Base-by-base conservation (phyloP, 1,140 invertebrate species). In the Scaptomyza montana region DNA sequence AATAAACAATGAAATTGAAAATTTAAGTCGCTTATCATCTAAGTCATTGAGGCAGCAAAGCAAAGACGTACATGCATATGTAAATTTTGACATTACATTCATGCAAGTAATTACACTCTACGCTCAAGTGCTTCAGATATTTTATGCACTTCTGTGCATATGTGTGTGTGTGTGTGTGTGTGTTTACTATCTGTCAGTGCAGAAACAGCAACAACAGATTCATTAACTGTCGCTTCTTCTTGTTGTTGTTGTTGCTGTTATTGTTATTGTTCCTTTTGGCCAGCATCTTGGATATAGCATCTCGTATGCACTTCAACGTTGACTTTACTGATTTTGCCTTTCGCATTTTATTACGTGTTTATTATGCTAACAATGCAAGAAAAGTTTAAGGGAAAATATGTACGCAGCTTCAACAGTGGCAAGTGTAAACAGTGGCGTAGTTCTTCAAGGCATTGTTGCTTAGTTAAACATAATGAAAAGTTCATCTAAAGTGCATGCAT, bases 1-100 rank as follows among this genome's bases (percentile, higher is more conserved):
- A 89, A 89, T 89, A 89, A 89, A 89, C 84, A 89, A 89, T 80
- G 77, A 89, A 84, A 89, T 89, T 89, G 85, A 89, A 89, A 89
- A 89, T 84, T 89, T 89, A 89, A 84, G 85, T 66, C 77, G 79
- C 84, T 84, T 89, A 87, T 82, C 79, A 60, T 50, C 79, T 77
- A 47, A 65, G 65, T 70, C 72, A 54, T 36, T 9, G 33, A 36
- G 33, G 33, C 33, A 36, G 33, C 33, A 66, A 62, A 69, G 78
- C 69, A 67, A 33, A 47, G 13, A 47, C 43, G 25, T 25, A 25
- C 21, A 25, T 25, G 21, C 21, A 25, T 77, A 89, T 87, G 82
- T 69, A 89, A 86, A 89, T 86, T 78, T 69, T 33, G 47, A 50
- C 49, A 54, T 77, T 68, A 72, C 67, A 87, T 64, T 82, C 78